These are phyloP conservation scores for Mustelus asterias DNA, from an alignment of 2,113 vertebrate species.

Conservation along the genomic window DNA sequence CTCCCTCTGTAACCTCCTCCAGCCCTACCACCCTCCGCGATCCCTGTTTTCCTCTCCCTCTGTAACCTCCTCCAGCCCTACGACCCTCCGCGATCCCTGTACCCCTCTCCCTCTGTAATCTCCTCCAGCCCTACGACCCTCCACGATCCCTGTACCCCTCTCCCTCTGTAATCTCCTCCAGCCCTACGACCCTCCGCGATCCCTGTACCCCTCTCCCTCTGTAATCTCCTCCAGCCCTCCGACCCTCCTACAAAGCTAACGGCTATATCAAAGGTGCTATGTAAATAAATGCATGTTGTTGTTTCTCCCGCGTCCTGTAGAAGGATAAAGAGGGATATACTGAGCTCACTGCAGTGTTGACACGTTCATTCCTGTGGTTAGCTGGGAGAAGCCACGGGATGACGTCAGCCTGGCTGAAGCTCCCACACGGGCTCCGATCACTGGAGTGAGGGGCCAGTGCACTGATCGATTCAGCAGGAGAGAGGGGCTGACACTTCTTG, in stretches of 20 bases:
- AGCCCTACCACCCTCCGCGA: neutral
- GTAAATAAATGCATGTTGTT: neutral
- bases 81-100: no score
- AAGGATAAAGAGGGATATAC: neutral
- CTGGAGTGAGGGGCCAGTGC: neutral
- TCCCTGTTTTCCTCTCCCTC: no score
- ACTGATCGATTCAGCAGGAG: neutral
- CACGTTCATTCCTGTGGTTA: neutral
- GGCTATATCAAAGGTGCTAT: no score
- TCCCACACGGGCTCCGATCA: neutral
- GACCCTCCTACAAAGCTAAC: no score
- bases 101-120: no score
- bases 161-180: no score
- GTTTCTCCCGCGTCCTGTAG: neutral
- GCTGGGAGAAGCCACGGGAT: neutral
- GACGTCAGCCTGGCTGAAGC: neutral
- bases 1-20: neutral
- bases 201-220: no score
- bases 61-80: no score
- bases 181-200: no score
- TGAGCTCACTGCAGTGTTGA: neutral
- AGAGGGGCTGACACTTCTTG: neutral
- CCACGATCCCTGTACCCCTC: no score
- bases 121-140: no score
- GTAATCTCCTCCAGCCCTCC: no score